Percentiles rank a stretch among this genome's conserved stretches.
Conservation (phyloP, 2,888 invertebrate genomes). For the Acleris literana region DNA sequence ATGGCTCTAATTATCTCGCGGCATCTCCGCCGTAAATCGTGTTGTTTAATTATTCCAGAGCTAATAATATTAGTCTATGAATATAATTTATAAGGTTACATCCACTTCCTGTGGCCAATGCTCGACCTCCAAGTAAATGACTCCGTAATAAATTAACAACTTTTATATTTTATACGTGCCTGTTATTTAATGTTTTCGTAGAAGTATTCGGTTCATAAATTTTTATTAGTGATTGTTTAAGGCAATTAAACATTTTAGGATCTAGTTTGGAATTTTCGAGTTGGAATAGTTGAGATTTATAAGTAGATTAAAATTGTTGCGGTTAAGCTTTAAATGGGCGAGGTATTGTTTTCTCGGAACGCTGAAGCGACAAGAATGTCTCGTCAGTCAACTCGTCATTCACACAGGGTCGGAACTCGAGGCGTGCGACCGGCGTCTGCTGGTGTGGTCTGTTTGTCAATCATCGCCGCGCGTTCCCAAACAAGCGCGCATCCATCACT, state of each 20-base stretch:
- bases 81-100: constrained; percentile 54
- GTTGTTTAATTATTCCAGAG: constrained; percentile 50
- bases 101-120: constrained; percentile 58
- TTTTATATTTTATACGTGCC: constrained; percentile 39
- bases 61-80: constrained; percentile 48
- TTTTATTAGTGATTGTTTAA: constrained; percentile 36
- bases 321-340: not conserved
- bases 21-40: constrained; percentile 53
- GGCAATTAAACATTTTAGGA: constrained; percentile 23
- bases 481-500: constrained; percentile 34
- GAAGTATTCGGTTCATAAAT: constrained; percentile 36
- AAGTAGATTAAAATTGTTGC: constrained; percentile 5
- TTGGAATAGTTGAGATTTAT: constrained; percentile 21
- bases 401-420: constrained; percentile 37
- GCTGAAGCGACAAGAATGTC: constrained; percentile 39
- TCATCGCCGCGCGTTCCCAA: constrained; percentile 32
- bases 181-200: constrained; percentile 32
- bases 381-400: constrained; percentile 40
- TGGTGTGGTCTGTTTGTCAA: constrained; percentile 47
- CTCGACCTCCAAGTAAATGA: constrained; percentile 56
- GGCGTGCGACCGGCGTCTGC: constrained; percentile 52
- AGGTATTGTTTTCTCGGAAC: constrained; percentile 21
- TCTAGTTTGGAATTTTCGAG: constrained; percentile 31
- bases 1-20: constrained; percentile 50
- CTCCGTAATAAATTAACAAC: constrained; percentile 48